Evolutionary conservation across 2,888 invertebrate species (phyloP).

Genomic region (Cryptophagus acutangulus): DNA sequence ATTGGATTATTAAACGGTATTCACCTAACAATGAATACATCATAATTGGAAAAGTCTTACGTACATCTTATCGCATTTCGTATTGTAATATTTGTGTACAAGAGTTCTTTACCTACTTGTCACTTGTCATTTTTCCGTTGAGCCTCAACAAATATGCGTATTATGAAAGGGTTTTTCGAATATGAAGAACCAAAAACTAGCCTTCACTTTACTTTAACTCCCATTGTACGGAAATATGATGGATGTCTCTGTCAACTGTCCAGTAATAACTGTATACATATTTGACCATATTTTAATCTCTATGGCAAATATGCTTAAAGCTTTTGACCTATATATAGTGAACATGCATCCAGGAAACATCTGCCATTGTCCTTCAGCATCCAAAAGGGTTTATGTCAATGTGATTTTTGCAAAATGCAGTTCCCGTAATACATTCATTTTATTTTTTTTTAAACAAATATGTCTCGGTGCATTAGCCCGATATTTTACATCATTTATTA

Average conservation of each 20-base stretch:
- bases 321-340: conserved; percentile 40
- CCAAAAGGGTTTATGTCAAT: conserved; percentile 31
- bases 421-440: conserved; percentile 25
- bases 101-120: conserved; percentile 35
- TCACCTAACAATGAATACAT: conserved; percentile 15
- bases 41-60: conserved; percentile 16
- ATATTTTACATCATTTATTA: conserved; percentile 15
- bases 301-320: conserved; percentile 38
- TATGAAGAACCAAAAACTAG: conserved; percentile 41
- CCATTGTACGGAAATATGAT: conserved; percentile 41
- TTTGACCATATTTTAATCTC: conserved; percentile 39
- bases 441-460: neutral
- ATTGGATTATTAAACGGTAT: conserved; percentile 20
- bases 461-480: conserved; percentile 22
- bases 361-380: conserved; percentile 22
- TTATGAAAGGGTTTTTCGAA: conserved; percentile 43
- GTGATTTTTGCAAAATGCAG: conserved; percentile 25
- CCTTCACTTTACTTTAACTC: conserved; percentile 39
- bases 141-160: conserved; percentile 44
- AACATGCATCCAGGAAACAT: conserved; percentile 22
- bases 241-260: conserved; percentile 44
- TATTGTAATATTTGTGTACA: conserved; percentile 15
- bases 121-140: conserved; percentile 42
- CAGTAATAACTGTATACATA: conserved; percentile 40
- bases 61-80: conserved; percentile 16